Evolutionary conservation across 2,888 invertebrate species (phyloP).

Genomic region (Coenonympha arcania): DNA sequence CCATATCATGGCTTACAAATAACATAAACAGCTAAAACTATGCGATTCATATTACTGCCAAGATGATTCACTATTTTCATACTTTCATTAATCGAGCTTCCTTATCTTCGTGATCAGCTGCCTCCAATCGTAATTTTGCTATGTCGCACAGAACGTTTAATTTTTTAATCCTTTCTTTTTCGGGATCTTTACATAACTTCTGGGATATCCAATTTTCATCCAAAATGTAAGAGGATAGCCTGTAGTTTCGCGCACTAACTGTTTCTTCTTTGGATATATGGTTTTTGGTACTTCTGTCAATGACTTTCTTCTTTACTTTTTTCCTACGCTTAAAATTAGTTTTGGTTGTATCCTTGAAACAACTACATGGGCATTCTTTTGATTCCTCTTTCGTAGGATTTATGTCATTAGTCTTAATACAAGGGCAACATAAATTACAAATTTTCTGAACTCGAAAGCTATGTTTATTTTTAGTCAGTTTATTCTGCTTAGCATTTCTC

Average conservation of each 20-base stretch:
- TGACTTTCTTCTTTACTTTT: conserved; percentile 31
- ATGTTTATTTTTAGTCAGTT: background rate
- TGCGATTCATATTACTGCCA: too few relatives aligned
- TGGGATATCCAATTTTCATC: conserved; percentile 37
- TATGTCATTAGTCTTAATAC: background rate
- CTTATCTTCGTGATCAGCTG: background rate
- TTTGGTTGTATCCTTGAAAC: conserved; percentile 25
- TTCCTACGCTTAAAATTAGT: conserved; percentile 46
- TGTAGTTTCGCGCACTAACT: conserved; percentile 36
- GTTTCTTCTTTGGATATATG: conserved; percentile 23
- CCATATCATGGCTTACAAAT: too few relatives aligned
- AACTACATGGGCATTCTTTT: background rate
- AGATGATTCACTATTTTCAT: background rate
- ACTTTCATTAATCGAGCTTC: conserved; percentile 10
- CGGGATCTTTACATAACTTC: conserved; percentile 12
- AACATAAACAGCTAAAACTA: too few relatives aligned
- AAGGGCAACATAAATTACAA: background rate
- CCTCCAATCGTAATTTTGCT: conserved; percentile 3
- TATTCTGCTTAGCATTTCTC: background rate
- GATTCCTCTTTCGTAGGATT: background rate
- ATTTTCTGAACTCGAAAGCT: background rate
- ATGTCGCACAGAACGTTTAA: conserved; percentile 5
- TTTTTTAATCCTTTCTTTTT: conserved; percentile 3
- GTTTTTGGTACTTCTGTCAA: conserved; percentile 2
- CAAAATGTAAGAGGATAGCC: conserved; percentile 39